Evolutionary conservation across 1,140 invertebrate species (phyloP), one percentile per base, ranked within the genome.

Genomic region (Aethina tumida): DNA sequence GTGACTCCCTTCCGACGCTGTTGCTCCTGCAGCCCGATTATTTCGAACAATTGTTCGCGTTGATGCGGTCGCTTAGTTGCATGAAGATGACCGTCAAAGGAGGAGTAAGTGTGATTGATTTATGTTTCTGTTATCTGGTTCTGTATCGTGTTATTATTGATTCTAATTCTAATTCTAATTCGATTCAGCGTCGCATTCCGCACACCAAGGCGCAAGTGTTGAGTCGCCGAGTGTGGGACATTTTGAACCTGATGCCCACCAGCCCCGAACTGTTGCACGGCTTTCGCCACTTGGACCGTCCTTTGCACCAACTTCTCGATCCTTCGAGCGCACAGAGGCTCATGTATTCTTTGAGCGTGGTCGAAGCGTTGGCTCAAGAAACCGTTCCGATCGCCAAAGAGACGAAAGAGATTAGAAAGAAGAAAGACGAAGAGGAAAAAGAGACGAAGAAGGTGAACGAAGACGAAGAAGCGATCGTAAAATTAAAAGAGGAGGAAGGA

Each of bases 311-410:
- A 47, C 59, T 94, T 0, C 65, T 96, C 1, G 83, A 92, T 65
- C 85, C 88, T 0, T 75, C 77, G 2, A 89, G 84, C 62, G 82
- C 90, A 1, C 90, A 95, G 60, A 92, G 92, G 57, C 71, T 96
- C 26, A 93, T 95, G 85, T 96, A 96, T 59, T 91, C 87, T 0
- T 60, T 95, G 24, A 90, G 94, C 55, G 93, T 95, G 35, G 83
- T 95, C 2, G 90, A 94, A 53, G 75, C 75, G 9, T 55, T 85
- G n/a, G n/a, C n/a, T n/a, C n/a, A n/a, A n/a, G n/a, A n/a, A n/a
- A n/a, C n/a, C n/a, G n/a, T n/a, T n/a, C n/a, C n/a, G n/a, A n/a
- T n/a, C n/a, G n/a, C n/a, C n/a, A n/a, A n/a, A n/a, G n/a, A n/a
- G n/a, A n/a, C n/a, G n/a, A n/a, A n/a, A n/a, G n/a, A n/a, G n/a